Percentiles rank a stretch among this genome's conserved stretches.
Evolutionary conservation across 2,113 vertebrate genomes (phyloP).

Genomic region (Cyanoliseus patagonus): DNA sequence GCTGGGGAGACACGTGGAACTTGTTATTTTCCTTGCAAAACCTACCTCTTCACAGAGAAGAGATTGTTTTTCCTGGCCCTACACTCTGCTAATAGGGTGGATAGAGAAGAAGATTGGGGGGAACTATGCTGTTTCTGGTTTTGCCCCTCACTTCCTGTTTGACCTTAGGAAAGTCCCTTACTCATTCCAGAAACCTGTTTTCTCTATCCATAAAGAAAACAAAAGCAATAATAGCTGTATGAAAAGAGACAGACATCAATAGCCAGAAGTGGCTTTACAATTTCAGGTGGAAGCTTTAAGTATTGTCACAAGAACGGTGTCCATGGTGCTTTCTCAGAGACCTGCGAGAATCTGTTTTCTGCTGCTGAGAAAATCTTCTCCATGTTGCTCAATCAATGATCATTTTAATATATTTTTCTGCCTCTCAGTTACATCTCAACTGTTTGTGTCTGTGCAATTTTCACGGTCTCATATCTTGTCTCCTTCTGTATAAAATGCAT

Average conservation of each 20-base stretch:
- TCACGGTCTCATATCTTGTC: conserved; percentile 66
- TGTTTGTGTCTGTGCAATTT: conserved; percentile 56
- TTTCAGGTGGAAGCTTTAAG: not conserved
- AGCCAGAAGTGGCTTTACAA: not conserved
- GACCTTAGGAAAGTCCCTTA: not conserved
- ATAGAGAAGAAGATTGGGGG: not conserved
- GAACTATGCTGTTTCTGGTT: not conserved
- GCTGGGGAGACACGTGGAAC: conserved; percentile 38
- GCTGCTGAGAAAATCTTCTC: conserved; percentile 17
- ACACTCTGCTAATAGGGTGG: not conserved
- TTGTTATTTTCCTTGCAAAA: conserved; percentile 24
- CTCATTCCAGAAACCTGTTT: not conserved
- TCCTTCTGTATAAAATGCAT: conserved; percentile 66
- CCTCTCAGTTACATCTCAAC: conserved; percentile 47
- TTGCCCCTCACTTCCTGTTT: not conserved
- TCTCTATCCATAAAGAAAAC: not conserved
- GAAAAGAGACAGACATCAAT: not conserved
- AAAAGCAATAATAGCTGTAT: not conserved
- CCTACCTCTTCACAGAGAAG: conserved; percentile 19
- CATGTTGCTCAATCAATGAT: conserved; percentile 1
- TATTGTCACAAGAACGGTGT: not conserved
- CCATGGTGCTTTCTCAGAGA: not conserved
- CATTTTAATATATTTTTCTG: conserved; percentile 56
- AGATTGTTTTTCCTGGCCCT: not conserved
- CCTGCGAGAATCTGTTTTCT: not conserved